A percentile compares a stretch with the other conserved stretches of the same genome.
Evolutionary conservation across 2,113 vertebrate species (phyloP).

Genomic region (Geococcyx californianus): DNA sequence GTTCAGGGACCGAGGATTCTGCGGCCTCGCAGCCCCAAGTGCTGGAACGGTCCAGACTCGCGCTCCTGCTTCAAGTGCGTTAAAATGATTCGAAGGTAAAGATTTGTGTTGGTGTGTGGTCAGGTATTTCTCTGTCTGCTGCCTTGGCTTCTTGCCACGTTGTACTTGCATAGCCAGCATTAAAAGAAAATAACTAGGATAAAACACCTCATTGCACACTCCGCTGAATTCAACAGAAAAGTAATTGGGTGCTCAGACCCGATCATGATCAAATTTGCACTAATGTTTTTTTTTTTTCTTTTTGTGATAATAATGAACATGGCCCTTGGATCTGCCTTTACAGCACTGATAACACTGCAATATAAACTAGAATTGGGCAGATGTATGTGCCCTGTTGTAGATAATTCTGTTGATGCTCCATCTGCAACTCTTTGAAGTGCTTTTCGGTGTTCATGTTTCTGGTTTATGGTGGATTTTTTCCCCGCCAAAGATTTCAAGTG

Average conservation of each 20-base stretch:
- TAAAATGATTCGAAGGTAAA: neutral
- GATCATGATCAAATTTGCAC: neutral
- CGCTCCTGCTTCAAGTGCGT: neutral
- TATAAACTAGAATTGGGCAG: neutral
- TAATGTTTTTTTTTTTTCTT: neutral
- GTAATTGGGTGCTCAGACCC: neutral
- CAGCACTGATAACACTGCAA: neutral
- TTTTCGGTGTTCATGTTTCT: neutral
- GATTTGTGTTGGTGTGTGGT: neutral
- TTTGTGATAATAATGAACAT: neutral
- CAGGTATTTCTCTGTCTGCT: neutral
- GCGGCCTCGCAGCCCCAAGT: neutral
- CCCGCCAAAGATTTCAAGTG: neutral
- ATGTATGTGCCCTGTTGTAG: neutral
- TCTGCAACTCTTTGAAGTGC: constrained; percentile 7
- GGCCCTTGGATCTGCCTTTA: neutral
- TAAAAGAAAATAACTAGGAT: neutral
- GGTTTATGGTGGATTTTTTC: neutral
- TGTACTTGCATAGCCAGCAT: neutral
- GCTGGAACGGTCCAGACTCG: neutral
- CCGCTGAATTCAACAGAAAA: neutral
- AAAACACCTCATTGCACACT: neutral
- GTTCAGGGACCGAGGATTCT: neutral
- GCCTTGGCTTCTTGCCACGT: neutral
- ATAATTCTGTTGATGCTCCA: neutral